Percentiles rank a stretch among this genome's conserved stretches.
phyloP scores from a whole-genome alignment of 2,797 vertebrate genomes.

The Octomys mimax region DNA sequence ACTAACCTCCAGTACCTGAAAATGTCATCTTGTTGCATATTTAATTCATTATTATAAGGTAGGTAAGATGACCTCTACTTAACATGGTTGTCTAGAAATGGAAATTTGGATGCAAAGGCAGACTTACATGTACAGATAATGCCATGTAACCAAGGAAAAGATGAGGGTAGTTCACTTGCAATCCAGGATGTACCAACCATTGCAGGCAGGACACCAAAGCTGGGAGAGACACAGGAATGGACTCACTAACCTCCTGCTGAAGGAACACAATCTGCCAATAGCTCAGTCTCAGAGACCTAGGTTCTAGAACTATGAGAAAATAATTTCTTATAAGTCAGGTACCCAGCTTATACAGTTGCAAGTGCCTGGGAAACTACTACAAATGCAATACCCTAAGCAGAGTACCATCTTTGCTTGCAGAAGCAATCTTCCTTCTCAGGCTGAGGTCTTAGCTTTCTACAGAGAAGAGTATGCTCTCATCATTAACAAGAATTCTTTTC shows the following conservation, averaged over 20 bases:
- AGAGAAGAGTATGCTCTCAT: not conserved
- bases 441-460: not conserved
- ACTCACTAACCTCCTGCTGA: not conserved
- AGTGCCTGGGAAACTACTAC: not conserved
- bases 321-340: not conserved
- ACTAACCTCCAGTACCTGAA: not conserved
- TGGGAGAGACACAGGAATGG: not conserved
- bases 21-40: not conserved
- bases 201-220: not conserved
- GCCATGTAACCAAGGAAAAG: not conserved
- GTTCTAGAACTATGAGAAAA: not conserved
- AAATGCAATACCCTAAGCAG: not conserved
- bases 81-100: not conserved
- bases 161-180: fast-evolving
- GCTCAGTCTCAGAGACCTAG: not conserved
- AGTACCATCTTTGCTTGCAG: not conserved
- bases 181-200: not conserved
- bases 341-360: not conserved
- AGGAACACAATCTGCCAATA: not conserved
- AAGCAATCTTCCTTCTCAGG: not conserved
- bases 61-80: not conserved
- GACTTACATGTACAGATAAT: not conserved
- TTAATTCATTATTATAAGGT: not conserved
- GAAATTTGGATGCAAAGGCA: not conserved
- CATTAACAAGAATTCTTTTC: not conserved